Base-by-base conservation (phyloP, 2,888 invertebrate genomes). In the Campopleginae sp. region DNA sequence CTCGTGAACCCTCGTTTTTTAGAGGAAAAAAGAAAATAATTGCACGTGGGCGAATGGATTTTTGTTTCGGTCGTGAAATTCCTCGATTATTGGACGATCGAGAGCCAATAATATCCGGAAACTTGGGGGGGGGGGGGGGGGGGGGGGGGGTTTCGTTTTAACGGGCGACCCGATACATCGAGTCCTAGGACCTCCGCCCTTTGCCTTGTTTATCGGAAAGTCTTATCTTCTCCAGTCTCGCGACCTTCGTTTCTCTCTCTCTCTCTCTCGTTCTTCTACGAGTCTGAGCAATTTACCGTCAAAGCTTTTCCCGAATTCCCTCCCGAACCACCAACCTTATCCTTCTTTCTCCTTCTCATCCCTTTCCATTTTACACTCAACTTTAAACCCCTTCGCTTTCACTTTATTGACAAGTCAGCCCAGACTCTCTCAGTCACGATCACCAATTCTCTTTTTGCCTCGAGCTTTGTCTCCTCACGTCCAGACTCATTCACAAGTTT, bases 161-260 rank as follows among this genome's bases (percentile, higher is more conserved):
- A 54, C 54, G 54, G 23, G 10, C 8, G 23, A 8, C 1, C 6
- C 17, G 17, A 8, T 27, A 46, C 27, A 2, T 27, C 68, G 23
- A 23, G 27, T 19, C 27, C 14, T 10, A 10, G 1, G 31, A 54
- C 33, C 17, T 74, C 58, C 38, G 72, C 58, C 72, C 72, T 23
- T 74, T 42, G n/a, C 27, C 1, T 14, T 58, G 27, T 58, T 42
- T 17, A 46, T 38, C 2, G 48, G 44, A 63, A 75, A 75, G 84
- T 48, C 84, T 85, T 86, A 86, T 86, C 10, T 38, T 12, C 8
- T 42, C 87, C 84, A 86, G 86, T 86, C 76, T 72, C 79, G 58
- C 80, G 82, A 86, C 86, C 86, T 87, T 82, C 78, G 84, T 74
- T 46, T 68, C 75, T n/a, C 2, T 44, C 66, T 78, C 66, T 72